Evolutionary conservation across 37 sponge, comb jelly and placozoan species (phyloP).

Genomic region (Trichoplax adhaerens): DNA sequence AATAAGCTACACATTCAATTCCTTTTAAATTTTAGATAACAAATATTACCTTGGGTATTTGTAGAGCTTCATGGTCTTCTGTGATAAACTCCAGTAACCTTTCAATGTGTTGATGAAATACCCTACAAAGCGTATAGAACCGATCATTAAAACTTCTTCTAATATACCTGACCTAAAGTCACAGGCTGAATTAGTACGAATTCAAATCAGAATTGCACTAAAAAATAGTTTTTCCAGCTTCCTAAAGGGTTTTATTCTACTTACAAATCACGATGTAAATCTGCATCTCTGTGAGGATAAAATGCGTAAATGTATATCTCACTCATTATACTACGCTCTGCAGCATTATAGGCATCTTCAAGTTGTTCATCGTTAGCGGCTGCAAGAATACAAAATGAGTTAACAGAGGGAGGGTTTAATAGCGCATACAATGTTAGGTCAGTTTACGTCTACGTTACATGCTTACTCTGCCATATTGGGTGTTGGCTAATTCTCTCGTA

Average conservation of each 20-base stretch:
- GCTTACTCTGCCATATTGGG: not conserved
- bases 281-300: conserved; percentile 49
- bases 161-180: too few species aligned
- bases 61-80: not conserved
- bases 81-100: too few species aligned
- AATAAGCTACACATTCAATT: not conserved
- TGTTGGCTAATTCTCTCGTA: conserved; percentile 2
- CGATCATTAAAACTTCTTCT: too few species aligned
- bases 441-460: not conserved
- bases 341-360: conserved; percentile 13
- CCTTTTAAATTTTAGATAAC: not conserved
- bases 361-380: conserved; percentile 16
- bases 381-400: not conserved
- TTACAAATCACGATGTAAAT: conserved; percentile 35
- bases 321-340: conserved; percentile 24
- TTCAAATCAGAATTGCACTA: not conserved
- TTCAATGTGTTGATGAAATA: too few species aligned
- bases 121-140: too few species aligned
- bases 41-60: not conserved
- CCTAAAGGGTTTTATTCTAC: conserved; percentile 5
- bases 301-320: conserved; percentile 30
- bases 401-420: not conserved
- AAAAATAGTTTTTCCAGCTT: not conserved
- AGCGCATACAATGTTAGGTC: not conserved
- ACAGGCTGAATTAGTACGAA: not conserved